These are phyloP conservation scores for Eumerus sabulonum DNA, from an alignment of 2,888 invertebrate species.

Conservation along the genomic window DNA sequence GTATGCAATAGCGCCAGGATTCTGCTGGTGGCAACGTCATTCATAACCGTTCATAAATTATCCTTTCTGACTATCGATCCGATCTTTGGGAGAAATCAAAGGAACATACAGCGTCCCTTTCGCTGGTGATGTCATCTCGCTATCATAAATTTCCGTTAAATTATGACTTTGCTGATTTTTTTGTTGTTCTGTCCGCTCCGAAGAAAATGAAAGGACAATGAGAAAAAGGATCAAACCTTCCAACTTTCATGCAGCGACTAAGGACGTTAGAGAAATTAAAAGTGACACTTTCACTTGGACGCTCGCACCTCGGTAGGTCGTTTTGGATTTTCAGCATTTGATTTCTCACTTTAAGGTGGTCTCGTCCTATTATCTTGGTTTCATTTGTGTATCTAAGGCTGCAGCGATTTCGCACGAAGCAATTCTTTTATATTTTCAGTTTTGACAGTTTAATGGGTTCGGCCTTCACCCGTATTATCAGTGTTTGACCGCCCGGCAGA, in stretches of 20 bases:
- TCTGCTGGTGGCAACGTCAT: slow-evolving; percentile 23
- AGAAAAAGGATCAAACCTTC: slow-evolving; percentile 34
- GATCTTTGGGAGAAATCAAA: neutral
- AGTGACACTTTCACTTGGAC: slow-evolving; percentile 51
- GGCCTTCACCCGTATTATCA: slow-evolving; percentile 37
- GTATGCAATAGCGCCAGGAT: slow-evolving; percentile 34
- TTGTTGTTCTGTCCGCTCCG: slow-evolving; percentile 5
- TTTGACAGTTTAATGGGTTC: slow-evolving; percentile 64
- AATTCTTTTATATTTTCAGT: slow-evolving; percentile 35
- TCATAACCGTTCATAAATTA: slow-evolving; percentile 63
- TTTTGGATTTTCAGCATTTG: slow-evolving; percentile 9
- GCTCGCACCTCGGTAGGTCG: slow-evolving; percentile 48
- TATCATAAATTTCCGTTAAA: slow-evolving; percentile 76
- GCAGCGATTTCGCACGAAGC: slow-evolving; percentile 56
- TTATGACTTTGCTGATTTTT: slow-evolving; percentile 72
- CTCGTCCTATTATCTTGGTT: slow-evolving; percentile 30
- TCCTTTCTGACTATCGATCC: slow-evolving; percentile 18
- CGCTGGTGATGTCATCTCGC: slow-evolving; percentile 56
- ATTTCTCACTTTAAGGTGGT: slow-evolving; percentile 53
- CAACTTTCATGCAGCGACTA: slow-evolving; percentile 51
- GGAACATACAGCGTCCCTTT: slow-evolving; percentile 23
- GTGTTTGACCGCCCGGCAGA: neutral
- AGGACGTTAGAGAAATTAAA: slow-evolving; percentile 7
- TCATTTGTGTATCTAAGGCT: slow-evolving; percentile 38
- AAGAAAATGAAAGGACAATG: slow-evolving; percentile 31